Evolutionary conservation across 1,140 invertebrate genomes (phyloP).

Genomic region (Lamellibrachia luymesi): DNA sequence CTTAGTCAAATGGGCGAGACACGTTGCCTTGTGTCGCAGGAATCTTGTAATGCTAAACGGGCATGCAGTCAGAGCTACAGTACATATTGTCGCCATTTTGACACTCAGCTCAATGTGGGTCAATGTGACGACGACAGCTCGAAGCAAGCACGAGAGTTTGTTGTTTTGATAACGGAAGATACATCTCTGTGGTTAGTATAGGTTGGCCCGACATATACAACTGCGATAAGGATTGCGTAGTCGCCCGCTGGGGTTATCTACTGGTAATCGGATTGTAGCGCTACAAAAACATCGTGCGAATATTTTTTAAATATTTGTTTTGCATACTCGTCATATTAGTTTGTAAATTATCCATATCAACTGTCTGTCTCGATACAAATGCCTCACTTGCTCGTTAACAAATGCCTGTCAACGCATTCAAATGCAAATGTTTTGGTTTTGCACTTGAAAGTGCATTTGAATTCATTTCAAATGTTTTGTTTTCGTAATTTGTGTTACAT

Average conservation of each 20-base stretch:
- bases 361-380: too few relatives aligned
- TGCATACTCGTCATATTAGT: neutral
- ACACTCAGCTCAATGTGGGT: neutral
- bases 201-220: too few relatives aligned
- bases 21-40: neutral
- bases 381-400: too few relatives aligned
- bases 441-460: too few relatives aligned
- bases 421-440: too few relatives aligned
- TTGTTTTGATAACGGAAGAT: neutral
- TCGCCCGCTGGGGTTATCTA: too few relatives aligned
- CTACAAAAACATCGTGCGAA: neutral
- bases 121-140: neutral
- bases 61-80: neutral
- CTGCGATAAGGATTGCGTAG: too few relatives aligned
- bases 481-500: too few relatives aligned
- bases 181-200: neutral
- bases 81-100: neutral
- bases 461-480: too few relatives aligned
- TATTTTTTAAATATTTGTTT: neutral
- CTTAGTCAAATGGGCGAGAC: neutral
- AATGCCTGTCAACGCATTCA: too few relatives aligned
- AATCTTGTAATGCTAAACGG: neutral
- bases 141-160: too few relatives aligned
- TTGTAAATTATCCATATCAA: too few relatives aligned
- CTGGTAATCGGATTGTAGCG: neutral